Conservation (phyloP, 2,113 vertebrate species). For the Bubo scandiacus region DNA sequence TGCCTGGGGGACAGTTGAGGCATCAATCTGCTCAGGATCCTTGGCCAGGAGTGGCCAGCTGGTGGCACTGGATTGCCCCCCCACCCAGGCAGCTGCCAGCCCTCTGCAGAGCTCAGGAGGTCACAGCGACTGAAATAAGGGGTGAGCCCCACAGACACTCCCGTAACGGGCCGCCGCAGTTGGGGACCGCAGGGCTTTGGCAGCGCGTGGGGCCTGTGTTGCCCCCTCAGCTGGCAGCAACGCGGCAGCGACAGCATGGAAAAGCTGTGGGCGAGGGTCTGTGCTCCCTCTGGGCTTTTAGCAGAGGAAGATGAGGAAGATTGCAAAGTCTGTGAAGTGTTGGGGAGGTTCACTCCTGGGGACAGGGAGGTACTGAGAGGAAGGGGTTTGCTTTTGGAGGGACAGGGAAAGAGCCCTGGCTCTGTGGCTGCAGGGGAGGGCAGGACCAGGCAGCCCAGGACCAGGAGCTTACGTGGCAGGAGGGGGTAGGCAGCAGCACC, state of each 20-base stretch:
- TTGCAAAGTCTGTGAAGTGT: not conserved
- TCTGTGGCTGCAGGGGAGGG: not conserved
- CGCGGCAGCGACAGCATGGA: accelerated
- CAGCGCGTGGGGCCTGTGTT: accelerated
- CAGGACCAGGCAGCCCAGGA: not conserved
- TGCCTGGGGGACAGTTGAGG: not conserved
- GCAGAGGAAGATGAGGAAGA: not conserved
- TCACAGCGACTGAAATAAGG: not conserved
- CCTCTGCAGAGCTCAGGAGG: not conserved
- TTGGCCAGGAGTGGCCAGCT: not conserved
- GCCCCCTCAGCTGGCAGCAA: not conserved
- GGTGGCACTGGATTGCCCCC: not conserved
- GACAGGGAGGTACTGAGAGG: not conserved
- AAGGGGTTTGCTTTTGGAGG: not conserved
- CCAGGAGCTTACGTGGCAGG: not conserved
- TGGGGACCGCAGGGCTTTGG: not conserved
- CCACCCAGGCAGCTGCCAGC: not conserved
- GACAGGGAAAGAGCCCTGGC: too few species aligned
- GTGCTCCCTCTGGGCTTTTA: not conserved
- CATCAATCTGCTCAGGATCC: not conserved
- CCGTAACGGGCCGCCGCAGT: accelerated
- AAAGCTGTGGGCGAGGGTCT: not conserved
- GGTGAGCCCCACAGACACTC: accelerated
- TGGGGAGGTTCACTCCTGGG: not conserved
- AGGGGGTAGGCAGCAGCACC: not conserved